Conservation (phyloP, 2,113 vertebrate genomes). For the Osmerus eperlanus region DNA sequence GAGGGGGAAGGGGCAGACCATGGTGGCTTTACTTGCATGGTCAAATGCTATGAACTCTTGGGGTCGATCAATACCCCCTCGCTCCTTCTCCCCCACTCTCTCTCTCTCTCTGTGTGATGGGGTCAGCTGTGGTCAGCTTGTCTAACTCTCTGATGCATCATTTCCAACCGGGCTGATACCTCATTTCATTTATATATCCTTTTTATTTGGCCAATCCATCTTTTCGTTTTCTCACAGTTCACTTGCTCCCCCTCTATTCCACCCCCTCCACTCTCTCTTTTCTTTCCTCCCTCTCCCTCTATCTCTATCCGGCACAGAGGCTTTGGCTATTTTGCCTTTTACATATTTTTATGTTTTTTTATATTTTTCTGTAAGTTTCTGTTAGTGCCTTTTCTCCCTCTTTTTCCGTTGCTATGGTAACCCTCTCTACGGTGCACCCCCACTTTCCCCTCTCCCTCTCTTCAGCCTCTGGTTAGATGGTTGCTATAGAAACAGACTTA, state of each 20-base stretch:
- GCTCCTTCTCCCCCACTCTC: slow-evolving; percentile 18
- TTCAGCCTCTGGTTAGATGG: slow-evolving; percentile 61
- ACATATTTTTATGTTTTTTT: slow-evolving; percentile 30
- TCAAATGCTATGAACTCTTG: slow-evolving; percentile 53
- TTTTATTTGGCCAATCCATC: background rate
- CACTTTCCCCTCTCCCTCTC: slow-evolving; percentile 44
- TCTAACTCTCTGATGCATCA: slow-evolving; percentile 33
- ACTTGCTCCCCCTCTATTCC: slow-evolving; percentile 33
- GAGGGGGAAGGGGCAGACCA: background rate
- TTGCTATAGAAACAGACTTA: slow-evolving; percentile 77
- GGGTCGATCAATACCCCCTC: slow-evolving; percentile 44
- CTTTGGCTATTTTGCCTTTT: slow-evolving; percentile 3
- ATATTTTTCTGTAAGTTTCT: slow-evolving; percentile 36
- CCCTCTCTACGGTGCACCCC: slow-evolving; percentile 50
- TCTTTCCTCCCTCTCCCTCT: background rate
- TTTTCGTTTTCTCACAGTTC: no score
- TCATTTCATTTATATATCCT: background rate
- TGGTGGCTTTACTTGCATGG: slow-evolving; percentile 6
- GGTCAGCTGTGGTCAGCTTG: slow-evolving; percentile 46
- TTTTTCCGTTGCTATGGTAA: slow-evolving; percentile 67
- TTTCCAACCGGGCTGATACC: slow-evolving; percentile 20
- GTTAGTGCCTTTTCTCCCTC: slow-evolving; percentile 52
- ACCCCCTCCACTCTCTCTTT: background rate
- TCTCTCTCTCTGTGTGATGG: slow-evolving; percentile 34
- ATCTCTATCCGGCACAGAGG: slow-evolving; percentile 22